A percentile compares a stretch with the other conserved stretches of the same genome.
phyloP scores from a whole-genome alignment of 35 echinoderm and acorn worm genomes.

The Lytechinus pictus region DNA sequence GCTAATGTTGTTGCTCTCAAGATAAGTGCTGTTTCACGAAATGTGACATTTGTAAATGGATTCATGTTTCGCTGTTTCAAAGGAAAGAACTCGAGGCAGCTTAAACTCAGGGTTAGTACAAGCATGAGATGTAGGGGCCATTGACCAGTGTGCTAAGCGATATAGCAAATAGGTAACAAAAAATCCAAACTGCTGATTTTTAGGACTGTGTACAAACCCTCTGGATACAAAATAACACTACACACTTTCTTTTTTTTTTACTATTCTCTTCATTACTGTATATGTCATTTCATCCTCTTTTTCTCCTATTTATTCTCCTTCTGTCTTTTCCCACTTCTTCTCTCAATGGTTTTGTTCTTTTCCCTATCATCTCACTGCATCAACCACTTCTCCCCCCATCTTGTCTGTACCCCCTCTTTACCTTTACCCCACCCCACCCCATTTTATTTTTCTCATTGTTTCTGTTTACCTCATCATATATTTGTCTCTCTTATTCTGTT shows the following conservation, averaged over 20 bases:
- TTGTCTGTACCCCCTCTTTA: neutral
- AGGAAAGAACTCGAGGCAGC: neutral
- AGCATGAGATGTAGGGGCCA: neutral
- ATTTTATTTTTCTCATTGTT: neutral
- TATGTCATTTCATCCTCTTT: neutral
- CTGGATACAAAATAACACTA: neutral
- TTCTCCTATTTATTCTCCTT: neutral
- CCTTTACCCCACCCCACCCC: neutral
- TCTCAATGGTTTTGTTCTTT: neutral
- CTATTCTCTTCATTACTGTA: neutral
- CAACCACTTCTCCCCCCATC: neutral
- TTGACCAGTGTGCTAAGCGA: neutral
- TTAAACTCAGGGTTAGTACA: neutral
- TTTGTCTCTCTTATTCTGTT: neutral
- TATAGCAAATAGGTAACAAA: neutral
- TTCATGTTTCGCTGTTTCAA: constrained; percentile 10
- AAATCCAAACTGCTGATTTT: neutral
- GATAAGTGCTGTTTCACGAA: constrained; percentile 35
- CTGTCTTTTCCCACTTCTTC: neutral
- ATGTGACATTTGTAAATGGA: constrained; percentile 40
- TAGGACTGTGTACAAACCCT: neutral
- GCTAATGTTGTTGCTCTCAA: neutral
- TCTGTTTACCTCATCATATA: neutral
- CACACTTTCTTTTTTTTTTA: neutral
- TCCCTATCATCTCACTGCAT: neutral